Base-by-base conservation (phyloP, 2,888 invertebrate species). In the Stenurella melanura region DNA sequence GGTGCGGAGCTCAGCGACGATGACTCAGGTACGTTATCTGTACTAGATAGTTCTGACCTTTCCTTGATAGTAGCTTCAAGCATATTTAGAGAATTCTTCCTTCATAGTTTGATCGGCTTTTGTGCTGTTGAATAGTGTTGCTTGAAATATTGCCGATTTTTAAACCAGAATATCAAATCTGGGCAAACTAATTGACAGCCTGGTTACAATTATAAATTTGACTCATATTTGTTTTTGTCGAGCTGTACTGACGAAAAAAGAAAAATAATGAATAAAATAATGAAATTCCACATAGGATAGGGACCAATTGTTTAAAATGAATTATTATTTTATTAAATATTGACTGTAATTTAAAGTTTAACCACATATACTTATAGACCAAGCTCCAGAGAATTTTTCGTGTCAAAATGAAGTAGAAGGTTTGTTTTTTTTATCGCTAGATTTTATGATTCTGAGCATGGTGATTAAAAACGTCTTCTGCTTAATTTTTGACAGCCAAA, bases 1-100 rank as follows among this genome's bases (percentile, higher is more conserved):
- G 93, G 93, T 74, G 92, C 92, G 63, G 93, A 93, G 85, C 90
- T 92, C 78, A 92, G 92, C 86, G 92, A 92, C 85, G 92, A 92
- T 87, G 92, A 92, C 89, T 92, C 92, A 92, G 92, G 92, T 92
- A 92, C 88, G 90, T 73, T 74, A 74, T 61, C 26, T 61, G 18
- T 73, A 72, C 67, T 57, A 21, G 66, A 54, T 71, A 63, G 68
- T 72, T 67, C 56, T 34, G 70, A 60, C 66, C 72, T 73, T 70
- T 74, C 73, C 64, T 75, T 69, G 58, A 71, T 76, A 75, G 71
- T 75, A 61, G 78, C 80, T 80, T 80, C 69, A 54, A 74, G 80
- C 75, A 68, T 58, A 67, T 72, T 66, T 76, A 67, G 63, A 19
- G 34, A 19, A 34, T 73, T 60, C 70, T 72, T 73, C 73, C 73